phyloP scores from a whole-genome alignment of 2,797 vertebrate genomes.

The Trachurus trachurus region DNA sequence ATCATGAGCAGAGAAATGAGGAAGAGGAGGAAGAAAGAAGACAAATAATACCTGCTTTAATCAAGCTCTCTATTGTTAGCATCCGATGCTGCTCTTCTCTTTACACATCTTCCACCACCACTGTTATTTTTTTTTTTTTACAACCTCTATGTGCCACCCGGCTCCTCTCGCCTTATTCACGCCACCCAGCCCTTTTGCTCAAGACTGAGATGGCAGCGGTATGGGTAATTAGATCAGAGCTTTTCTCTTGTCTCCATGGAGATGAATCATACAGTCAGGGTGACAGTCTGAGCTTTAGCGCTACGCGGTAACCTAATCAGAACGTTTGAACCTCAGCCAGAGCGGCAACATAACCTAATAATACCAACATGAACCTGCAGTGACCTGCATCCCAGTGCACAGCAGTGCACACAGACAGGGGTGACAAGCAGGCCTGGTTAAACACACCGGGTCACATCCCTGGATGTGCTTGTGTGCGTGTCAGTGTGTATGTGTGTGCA shows the following conservation, averaged over 20 bases:
- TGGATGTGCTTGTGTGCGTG: constrained; percentile 44
- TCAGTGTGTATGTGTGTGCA: constrained; percentile 8
- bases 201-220: constrained; percentile 72
- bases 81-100: constrained; percentile 30
- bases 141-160: constrained; percentile 23
- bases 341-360: constrained; percentile 78
- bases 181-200: constrained; percentile 50
- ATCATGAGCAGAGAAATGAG: constrained; percentile 70
- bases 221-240: constrained; percentile 83
- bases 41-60: constrained; percentile 74
- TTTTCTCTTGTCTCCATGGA: constrained; percentile 84
- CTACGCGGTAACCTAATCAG: constrained; percentile 80
- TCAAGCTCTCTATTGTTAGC: constrained; percentile 59
- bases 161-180: constrained; percentile 50
- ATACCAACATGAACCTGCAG: constrained; percentile 74
- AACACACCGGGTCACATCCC: constrained; percentile 76
- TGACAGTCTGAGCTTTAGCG: constrained; percentile 82
- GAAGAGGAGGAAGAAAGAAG: constrained; percentile 62
- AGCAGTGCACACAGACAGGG: constrained; percentile 55
- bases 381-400: constrained; percentile 76
- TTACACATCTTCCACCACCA: constrained; percentile 18
- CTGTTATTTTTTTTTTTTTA: constrained; percentile 17
- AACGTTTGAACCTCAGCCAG: constrained; percentile 78
- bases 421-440: constrained; percentile 67
- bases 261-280: constrained; percentile 81